Evolutionary conservation across 2,888 invertebrate species (phyloP), one percentile per base, ranked within the genome.

Genomic region (Diplolepis rosae): DNA sequence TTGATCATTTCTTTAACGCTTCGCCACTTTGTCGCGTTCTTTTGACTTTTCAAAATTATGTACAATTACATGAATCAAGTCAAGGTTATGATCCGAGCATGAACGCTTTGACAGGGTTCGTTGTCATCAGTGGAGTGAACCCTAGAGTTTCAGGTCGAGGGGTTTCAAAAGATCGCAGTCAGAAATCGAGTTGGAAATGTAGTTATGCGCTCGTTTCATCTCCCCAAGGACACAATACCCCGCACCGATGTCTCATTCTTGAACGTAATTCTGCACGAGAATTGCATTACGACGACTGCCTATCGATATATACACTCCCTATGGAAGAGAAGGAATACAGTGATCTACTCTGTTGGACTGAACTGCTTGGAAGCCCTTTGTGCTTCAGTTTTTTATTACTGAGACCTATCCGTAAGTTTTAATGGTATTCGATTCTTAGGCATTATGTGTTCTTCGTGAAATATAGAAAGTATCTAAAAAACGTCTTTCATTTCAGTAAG

Each of bases 121-220:
- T 61, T 32, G 61, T 69, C 69, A 52, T 39, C 65, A 68, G 50
- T 65, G 52, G 65, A 68, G 68, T 68, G 42, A 35, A 56, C 70
- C 69, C 72, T 32, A 68, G 65, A 15, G 28, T 68, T 54, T 32
- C 45, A 68, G 39, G 65, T 66, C 67, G 65, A 71, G 70, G 72
- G 73, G 71, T 74, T 74, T 79, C 79, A 73, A 80, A 81, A 84
- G 81, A 83, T 84, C 82, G 79, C 75, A 74, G 74, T 78, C 74
- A 77, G 79, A 80, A 84, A 83, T 83, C 71, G 79, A 81, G 82
- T 83, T 82, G 79, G 81, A 79, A 82, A 80, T 74, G 80, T 80
- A 80, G 83, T 84, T 84, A 82, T 77, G 71, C 70, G 73, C 76
- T 74, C 78, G 80, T 82, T 82, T 82, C 80, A 80, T 79, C 77